These are phyloP conservation scores for Pissodes strobi DNA, from an alignment of 1,140 invertebrate genomes.

Conservation along the genomic window DNA sequence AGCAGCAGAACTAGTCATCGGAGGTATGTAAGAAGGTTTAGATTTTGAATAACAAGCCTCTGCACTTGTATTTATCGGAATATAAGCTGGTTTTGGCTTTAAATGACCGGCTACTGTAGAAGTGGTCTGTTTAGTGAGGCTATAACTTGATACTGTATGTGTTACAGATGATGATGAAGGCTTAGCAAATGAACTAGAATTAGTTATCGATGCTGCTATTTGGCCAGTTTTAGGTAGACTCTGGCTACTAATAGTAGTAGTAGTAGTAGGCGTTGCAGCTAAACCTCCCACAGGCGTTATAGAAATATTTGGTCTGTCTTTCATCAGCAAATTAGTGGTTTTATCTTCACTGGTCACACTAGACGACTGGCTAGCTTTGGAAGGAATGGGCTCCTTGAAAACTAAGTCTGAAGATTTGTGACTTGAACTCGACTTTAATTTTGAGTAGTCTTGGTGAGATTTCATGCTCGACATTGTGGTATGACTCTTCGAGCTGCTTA, in stretches of 20 bases:
- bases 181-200: neutral
- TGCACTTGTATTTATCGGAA: too few species aligned
- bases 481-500: too few species aligned
- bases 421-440: neutral
- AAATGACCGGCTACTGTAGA: too few species aligned
- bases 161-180: neutral
- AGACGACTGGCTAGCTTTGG: slow-evolving; percentile 8
- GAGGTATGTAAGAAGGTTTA: too few species aligned
- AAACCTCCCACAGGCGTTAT: slow-evolving; percentile 48
- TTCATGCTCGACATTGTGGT: neutral
- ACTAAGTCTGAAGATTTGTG: neutral
- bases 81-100: too few species aligned
- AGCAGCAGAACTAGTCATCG: too few species aligned
- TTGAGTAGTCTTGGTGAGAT: neutral
- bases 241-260: neutral
- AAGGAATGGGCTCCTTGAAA: slow-evolving; percentile 26
- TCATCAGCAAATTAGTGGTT: slow-evolving; percentile 41
- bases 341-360: slow-evolving; percentile 27
- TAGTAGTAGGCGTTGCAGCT: neutral
- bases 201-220: too few species aligned
- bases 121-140: too few species aligned
- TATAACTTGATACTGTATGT: neutral
- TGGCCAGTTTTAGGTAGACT: too few species aligned
- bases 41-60: too few species aligned
- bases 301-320: slow-evolving; percentile 52